Evolutionary conservation across 2,888 invertebrate genomes (phyloP).

Genomic region (Bembecia ichneumoniformis): DNA sequence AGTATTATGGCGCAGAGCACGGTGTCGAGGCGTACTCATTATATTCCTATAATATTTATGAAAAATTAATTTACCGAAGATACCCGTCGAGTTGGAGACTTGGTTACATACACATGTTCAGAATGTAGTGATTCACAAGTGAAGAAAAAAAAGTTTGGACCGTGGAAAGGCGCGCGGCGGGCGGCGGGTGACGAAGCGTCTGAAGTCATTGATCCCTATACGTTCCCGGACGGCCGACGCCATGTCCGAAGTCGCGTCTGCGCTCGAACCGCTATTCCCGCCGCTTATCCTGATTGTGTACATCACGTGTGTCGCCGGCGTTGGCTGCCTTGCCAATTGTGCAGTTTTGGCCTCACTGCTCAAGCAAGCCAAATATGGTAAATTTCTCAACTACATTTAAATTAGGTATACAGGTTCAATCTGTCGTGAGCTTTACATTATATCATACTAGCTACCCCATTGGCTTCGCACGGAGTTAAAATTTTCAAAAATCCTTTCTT

Average conservation of each 20-base stretch:
- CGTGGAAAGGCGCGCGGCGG: conserved; percentile 37
- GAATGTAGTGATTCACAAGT: conserved; percentile 51
- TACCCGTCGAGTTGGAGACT: not conserved
- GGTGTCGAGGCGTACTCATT: not conserved
- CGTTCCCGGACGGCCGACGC: conserved; percentile 56
- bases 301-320: conserved; percentile 54
- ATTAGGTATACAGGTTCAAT: too few species aligned
- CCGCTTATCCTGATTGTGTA: conserved; percentile 43
- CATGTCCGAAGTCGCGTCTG: conserved; percentile 41
- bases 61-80: too few species aligned
- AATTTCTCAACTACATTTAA: not conserved
- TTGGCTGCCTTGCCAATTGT: conserved; percentile 55
- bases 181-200: conserved; percentile 50
- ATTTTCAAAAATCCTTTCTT: too few species aligned
- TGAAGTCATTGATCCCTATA: conserved; percentile 66
- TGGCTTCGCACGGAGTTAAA: too few species aligned
- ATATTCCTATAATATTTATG: not conserved
- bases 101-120: conserved; percentile 37
- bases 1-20: conserved; percentile 5
- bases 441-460: too few species aligned
- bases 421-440: too few species aligned
- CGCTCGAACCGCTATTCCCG: conserved; percentile 42
- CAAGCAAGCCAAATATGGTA: conserved; percentile 23
- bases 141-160: conserved; percentile 44
- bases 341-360: conserved; percentile 52